phyloP scores from a whole-genome alignment of 2,113 vertebrate species.

The Oncorhynchus mykiss region DNA sequence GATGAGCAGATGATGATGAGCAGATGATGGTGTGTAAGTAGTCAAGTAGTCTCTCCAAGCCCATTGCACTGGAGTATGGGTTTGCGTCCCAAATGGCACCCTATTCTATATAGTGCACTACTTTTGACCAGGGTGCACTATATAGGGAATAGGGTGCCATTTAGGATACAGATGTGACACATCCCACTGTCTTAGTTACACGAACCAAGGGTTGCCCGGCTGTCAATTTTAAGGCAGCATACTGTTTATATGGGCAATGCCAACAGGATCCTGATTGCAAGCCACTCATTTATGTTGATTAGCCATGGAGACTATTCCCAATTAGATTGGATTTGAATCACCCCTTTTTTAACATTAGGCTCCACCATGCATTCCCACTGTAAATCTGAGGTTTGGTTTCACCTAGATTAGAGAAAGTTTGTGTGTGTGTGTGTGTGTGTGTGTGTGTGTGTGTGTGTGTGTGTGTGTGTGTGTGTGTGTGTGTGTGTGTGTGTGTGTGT shows the following conservation, averaged over 20 bases:
- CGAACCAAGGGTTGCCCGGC: constrained; percentile 22
- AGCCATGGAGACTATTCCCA: constrained; percentile 56
- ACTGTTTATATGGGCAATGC: constrained; percentile 56
- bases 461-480: neutral
- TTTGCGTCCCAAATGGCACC: constrained; percentile 45
- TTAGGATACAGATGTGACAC: constrained; percentile 32
- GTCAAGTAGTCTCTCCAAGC: neutral
- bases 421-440: neutral
- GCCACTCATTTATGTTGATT: constrained; percentile 63
- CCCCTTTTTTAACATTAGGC: constrained; percentile 49
- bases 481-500: constrained; percentile 39
- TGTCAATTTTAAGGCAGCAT: constrained; percentile 27
- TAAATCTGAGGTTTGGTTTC: constrained; percentile 54
- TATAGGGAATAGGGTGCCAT: constrained; percentile 9
- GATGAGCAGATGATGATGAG: no score
- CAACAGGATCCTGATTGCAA: constrained; percentile 55
- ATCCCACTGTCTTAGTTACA: constrained; percentile 36
- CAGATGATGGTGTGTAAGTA: no score
- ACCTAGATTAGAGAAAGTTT: constrained; percentile 23
- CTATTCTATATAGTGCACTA: constrained; percentile 25
- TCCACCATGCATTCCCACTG: constrained; percentile 37
- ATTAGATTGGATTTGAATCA: constrained; percentile 52
- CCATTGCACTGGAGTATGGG: neutral
- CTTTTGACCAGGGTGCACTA: no score
- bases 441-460: constrained; percentile 10